A percentile compares a stretch with the other conserved stretches of the same genome.
phyloP scores from a whole-genome alignment of 2,113 vertebrate genomes.

The Scalopus aquaticus region DNA sequence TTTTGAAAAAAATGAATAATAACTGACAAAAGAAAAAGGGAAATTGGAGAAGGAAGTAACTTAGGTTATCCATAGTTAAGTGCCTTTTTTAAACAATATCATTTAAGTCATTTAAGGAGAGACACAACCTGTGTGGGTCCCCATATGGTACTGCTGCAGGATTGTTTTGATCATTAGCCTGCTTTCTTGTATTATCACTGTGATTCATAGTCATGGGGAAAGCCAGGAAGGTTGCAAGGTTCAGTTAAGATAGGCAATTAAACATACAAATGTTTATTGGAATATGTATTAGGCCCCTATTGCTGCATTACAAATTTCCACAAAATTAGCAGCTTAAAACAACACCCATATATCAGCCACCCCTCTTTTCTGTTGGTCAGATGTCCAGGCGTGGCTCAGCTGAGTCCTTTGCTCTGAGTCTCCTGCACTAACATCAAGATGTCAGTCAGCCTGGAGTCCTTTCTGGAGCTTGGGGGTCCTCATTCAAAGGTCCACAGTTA shows the following conservation, averaged over 20 bases:
- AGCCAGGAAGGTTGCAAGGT: slow-evolving; percentile 32
- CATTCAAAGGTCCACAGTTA: not conserved
- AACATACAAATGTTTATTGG: slow-evolving; percentile 48
- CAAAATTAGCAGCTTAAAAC: slow-evolving; percentile 60
- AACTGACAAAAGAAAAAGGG: not conserved
- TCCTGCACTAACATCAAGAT: not conserved
- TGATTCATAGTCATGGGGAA: slow-evolving; percentile 43
- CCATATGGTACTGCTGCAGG: not conserved
- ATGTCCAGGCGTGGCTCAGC: not conserved
- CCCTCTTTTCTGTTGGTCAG: not conserved
- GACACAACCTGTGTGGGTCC: not conserved
- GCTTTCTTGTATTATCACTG: not conserved
- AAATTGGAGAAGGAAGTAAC: not conserved
- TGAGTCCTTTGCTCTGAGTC: not conserved
- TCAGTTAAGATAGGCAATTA: slow-evolving; percentile 45
- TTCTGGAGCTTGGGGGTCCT: not conserved
- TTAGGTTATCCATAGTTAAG: not conserved
- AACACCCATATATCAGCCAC: not conserved
- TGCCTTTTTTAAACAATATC: slow-evolving; percentile 7
- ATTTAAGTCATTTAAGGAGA: slow-evolving; percentile 9
- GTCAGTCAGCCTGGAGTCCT: not conserved
- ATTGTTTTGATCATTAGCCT: slow-evolving; percentile 33
- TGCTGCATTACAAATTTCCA: not conserved
- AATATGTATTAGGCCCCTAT: slow-evolving; percentile 23
- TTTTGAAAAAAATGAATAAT: not conserved